Conservation (phyloP, 2,797 vertebrate species). For the Rhinella marina region DNA sequence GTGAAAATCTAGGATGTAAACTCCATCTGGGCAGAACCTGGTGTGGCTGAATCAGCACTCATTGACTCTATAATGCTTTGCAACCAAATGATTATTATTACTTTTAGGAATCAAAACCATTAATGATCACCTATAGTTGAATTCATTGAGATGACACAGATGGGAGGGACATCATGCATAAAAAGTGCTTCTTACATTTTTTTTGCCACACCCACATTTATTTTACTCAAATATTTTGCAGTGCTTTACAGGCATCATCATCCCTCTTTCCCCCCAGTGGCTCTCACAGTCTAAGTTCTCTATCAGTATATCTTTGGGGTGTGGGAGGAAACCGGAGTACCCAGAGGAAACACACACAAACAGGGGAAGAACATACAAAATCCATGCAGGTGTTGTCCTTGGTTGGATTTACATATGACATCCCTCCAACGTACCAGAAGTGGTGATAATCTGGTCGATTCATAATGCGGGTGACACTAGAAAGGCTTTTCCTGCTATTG, state of each 20-base stretch:
- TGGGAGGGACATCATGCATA: not conserved
- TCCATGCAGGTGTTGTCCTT: too few species aligned
- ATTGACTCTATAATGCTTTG: not conserved
- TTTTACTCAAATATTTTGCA: not conserved
- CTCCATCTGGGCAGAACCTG: not conserved
- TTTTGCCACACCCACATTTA: too few species aligned
- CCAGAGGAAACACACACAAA: too few species aligned
- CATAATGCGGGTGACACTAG: too few species aligned
- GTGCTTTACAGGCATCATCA: too few species aligned
- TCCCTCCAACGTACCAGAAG: not conserved
- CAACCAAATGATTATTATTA: not conserved
- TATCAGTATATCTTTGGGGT: too few species aligned
- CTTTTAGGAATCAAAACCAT: not conserved
- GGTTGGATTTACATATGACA: not conserved
- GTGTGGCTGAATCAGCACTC: conserved; percentile 1
- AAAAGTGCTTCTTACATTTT: too few species aligned
- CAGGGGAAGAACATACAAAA: too few species aligned
- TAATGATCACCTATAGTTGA: not conserved
- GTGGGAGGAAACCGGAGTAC: too few species aligned
- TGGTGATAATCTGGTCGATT: not conserved
- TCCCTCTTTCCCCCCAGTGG: too few species aligned
- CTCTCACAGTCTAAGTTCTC: too few species aligned
- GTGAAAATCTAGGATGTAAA: not conserved
- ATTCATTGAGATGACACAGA: not conserved
- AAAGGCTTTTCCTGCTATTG: too few species aligned